These are phyloP conservation scores for Meleagris gallopavo DNA, from an alignment of 2,113 vertebrate species.

Conservation along the genomic window DNA sequence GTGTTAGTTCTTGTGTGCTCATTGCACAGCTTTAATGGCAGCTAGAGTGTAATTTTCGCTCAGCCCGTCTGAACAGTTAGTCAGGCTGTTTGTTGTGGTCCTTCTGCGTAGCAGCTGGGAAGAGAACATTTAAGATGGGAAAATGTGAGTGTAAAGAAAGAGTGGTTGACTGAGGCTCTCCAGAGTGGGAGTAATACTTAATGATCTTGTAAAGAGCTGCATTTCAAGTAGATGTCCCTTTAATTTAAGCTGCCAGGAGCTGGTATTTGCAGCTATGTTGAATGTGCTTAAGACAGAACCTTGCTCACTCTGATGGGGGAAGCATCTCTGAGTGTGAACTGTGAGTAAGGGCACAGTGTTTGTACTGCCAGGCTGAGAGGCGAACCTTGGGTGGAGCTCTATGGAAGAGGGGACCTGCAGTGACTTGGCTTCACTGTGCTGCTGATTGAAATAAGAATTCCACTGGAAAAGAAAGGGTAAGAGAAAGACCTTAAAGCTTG, in stretches of 20 bases:
- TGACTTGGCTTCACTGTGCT: background rate
- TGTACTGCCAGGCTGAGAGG: background rate
- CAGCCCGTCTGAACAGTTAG: background rate
- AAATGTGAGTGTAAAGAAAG: background rate
- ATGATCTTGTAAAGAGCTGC: background rate
- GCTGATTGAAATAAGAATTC: background rate
- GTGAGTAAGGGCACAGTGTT: conserved; percentile 25
- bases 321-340: background rate
- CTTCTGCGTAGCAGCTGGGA: background rate
- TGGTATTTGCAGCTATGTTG: background rate
- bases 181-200: background rate
- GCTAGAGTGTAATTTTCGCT: background rate
- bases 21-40: background rate
- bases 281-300: background rate
- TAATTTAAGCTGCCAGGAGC: conserved; percentile 13
- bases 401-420: background rate
- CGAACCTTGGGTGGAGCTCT: background rate
- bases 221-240: conserved; percentile 14
- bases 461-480: background rate
- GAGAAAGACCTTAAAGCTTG: background rate
- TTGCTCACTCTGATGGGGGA: background rate
- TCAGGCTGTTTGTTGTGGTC: background rate
- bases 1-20: background rate
- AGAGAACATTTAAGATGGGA: background rate
- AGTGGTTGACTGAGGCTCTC: background rate